Percentiles rank a stretch among this genome's conserved stretches.
Conservation (phyloP, 2,888 invertebrate species). For the Ormyrus labotus region DNA sequence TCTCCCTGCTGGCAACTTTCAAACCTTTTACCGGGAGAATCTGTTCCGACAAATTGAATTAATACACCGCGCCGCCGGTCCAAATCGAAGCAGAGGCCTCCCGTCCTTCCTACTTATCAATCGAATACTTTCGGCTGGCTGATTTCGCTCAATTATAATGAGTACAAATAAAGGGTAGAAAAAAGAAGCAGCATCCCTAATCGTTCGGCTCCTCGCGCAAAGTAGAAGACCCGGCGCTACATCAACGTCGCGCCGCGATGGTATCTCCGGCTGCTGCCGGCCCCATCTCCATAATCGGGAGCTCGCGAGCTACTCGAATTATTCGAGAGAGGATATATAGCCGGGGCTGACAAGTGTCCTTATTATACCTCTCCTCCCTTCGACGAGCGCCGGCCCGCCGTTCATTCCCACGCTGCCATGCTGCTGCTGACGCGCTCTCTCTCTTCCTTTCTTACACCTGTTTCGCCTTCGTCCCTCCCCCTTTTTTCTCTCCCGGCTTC, state of each 20-base stretch:
- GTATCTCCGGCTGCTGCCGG: conserved; percentile 26
- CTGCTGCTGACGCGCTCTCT: neutral
- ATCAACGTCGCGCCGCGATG: conserved; percentile 32
- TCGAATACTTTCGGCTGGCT: too few species aligned
- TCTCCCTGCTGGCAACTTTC: conserved; percentile 22
- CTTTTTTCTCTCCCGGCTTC: neutral
- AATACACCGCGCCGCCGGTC: conserved; percentile 48
- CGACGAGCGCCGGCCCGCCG: neutral
- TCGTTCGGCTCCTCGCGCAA: neutral
- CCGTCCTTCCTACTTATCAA: conserved; percentile 8
- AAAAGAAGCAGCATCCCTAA: neutral
- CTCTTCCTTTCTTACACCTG: conserved; percentile 31
- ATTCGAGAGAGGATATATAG: conserved; percentile 30
- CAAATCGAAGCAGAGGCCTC: conserved; percentile 58
- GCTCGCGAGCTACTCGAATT: conserved; percentile 29
- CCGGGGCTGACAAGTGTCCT: conserved; percentile 64
- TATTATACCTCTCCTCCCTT: conserved; percentile 60
- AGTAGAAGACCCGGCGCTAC: neutral
- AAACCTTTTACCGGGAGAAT: conserved; percentile 15
- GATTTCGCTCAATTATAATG: too few species aligned
- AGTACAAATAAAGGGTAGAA: too few species aligned
- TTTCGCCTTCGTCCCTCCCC: neutral
- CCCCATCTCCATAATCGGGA: conserved; percentile 40
- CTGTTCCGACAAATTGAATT: conserved; percentile 50
- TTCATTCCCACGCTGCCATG: neutral